A percentile compares a stretch with the other conserved stretches of the same genome.
Conservation (phyloP, 2,797 vertebrate genomes). For the Cottoperca gobio region DNA sequence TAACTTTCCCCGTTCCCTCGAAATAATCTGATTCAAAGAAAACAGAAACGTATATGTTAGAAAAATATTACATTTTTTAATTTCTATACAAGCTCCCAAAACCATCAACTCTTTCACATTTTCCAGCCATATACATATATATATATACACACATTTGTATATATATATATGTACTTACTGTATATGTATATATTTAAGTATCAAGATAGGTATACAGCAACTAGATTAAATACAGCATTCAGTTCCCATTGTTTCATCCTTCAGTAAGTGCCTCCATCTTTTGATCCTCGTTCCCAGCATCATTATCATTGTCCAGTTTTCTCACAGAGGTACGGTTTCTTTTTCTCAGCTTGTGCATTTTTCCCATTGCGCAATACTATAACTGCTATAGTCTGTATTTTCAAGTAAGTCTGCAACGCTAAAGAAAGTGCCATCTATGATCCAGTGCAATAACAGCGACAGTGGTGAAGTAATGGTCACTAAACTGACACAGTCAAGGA, state of each 20-base stretch:
- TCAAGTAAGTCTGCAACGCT: slow-evolving; percentile 53
- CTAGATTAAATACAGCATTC: slow-evolving; percentile 12
- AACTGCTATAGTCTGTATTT: slow-evolving; percentile 14
- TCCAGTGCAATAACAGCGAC: slow-evolving; percentile 63
- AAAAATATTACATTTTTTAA: slow-evolving; percentile 62
- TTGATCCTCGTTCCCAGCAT: slow-evolving; percentile 12
- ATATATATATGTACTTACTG: too few relatives aligned
- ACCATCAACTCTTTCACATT: slow-evolving; percentile 60
- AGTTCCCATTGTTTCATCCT: slow-evolving; percentile 3
- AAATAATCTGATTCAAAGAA: not conserved
- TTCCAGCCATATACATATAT: slow-evolving; percentile 15
- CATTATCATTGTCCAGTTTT: not conserved
- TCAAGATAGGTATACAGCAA: slow-evolving; percentile 36
- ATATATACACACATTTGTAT: slow-evolving; percentile 34
- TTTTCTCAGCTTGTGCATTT: slow-evolving; percentile 9
- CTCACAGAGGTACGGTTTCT: not conserved
- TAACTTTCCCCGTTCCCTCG: not conserved
- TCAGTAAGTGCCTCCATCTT: not conserved
- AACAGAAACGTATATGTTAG: slow-evolving; percentile 5
- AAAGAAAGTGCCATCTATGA: slow-evolving; percentile 34
- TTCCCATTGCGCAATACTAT: not conserved
- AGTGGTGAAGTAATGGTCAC: slow-evolving; percentile 26
- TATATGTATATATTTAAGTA: not conserved
- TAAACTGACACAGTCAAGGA: slow-evolving; percentile 19
- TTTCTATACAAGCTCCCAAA: slow-evolving; percentile 22